Conservation (phyloP, 1,140 invertebrate genomes). For the Megathymus violae region DNA sequence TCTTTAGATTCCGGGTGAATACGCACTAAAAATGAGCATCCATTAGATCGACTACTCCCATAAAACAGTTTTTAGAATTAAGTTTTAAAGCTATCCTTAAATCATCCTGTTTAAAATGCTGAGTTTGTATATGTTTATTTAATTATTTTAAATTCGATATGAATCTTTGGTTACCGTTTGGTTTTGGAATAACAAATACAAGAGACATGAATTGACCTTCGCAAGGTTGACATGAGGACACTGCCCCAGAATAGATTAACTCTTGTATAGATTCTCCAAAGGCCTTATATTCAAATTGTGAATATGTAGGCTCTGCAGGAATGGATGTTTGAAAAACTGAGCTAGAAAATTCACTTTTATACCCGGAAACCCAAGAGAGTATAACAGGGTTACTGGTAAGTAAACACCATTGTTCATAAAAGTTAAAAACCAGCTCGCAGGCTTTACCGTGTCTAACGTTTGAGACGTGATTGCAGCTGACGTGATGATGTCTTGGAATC, state of each 20-base stretch:
- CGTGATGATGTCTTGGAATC: slow-evolving; percentile 1
- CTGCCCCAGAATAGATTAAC: slow-evolving; percentile 26
- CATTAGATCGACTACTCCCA: slow-evolving; percentile 17
- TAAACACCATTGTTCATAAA: slow-evolving; percentile 7
- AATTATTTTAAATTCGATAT: slow-evolving; percentile 21
- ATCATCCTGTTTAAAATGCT: not conserved
- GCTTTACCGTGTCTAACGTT: slow-evolving; percentile 34
- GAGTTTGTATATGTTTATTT: slow-evolving; percentile 31
- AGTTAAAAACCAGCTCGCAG: slow-evolving; percentile 20
- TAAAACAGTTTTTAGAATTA: slow-evolving; percentile 17
- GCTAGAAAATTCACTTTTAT: slow-evolving; percentile 18
- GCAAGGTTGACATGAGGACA: slow-evolving; percentile 24
- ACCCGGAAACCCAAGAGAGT: slow-evolving; percentile 33
- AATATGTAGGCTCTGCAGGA: not conserved
- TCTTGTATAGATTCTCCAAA: slow-evolving; percentile 19
- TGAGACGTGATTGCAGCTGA: not conserved
- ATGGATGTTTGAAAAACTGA: not conserved
- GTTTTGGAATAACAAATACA: slow-evolving; percentile 35
- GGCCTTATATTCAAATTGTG: not conserved
- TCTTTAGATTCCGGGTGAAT: not conserved
- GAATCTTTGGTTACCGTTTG: slow-evolving; percentile 36
- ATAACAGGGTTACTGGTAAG: slow-evolving; percentile 27
- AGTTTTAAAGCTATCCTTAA: not conserved
- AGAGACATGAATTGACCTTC: slow-evolving; percentile 36
- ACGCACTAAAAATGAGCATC: slow-evolving; percentile 30